These are phyloP conservation scores for Arion vulgaris DNA, from an alignment of 1,140 invertebrate genomes.

Conservation along the genomic window DNA sequence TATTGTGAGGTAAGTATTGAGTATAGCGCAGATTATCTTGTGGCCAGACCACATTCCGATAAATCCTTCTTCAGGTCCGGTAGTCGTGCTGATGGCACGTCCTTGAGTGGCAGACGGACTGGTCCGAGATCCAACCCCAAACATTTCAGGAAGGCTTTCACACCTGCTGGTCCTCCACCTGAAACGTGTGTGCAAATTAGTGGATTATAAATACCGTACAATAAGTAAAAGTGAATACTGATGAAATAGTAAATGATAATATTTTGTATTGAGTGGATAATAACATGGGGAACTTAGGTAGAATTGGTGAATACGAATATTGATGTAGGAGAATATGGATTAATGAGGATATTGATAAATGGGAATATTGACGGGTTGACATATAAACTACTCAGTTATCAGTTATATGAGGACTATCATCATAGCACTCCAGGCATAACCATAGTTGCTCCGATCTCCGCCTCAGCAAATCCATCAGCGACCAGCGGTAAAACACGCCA, in stretches of 20 bases:
- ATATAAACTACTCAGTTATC: too few relatives aligned
- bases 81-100: slow-evolving; percentile 39
- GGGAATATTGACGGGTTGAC: too few relatives aligned
- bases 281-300: background rate
- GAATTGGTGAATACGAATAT: too few relatives aligned
- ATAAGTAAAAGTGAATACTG: background rate
- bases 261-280: background rate
- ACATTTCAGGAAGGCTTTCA: slow-evolving; percentile 53
- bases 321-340: too few relatives aligned
- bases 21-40: background rate
- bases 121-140: slow-evolving; percentile 52
- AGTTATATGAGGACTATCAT: too few relatives aligned
- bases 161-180: slow-evolving; percentile 52
- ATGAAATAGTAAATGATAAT: background rate
- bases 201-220: too few relatives aligned
- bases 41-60: slow-evolving; percentile 37
- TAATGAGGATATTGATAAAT: too few relatives aligned
- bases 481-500: too few relatives aligned
- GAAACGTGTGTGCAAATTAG: slow-evolving; percentile 6
- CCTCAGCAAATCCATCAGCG: too few relatives aligned
- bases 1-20: too few relatives aligned
- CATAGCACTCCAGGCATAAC: too few relatives aligned
- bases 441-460: too few relatives aligned
- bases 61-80: slow-evolving; percentile 44
- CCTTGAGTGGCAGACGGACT: slow-evolving; percentile 47